A percentile compares a stretch with the other conserved stretches of the same genome.
These are phyloP conservation scores for Ceriagrion tenellum DNA, from an alignment of 2,888 invertebrate genomes.

Conservation along the genomic window DNA sequence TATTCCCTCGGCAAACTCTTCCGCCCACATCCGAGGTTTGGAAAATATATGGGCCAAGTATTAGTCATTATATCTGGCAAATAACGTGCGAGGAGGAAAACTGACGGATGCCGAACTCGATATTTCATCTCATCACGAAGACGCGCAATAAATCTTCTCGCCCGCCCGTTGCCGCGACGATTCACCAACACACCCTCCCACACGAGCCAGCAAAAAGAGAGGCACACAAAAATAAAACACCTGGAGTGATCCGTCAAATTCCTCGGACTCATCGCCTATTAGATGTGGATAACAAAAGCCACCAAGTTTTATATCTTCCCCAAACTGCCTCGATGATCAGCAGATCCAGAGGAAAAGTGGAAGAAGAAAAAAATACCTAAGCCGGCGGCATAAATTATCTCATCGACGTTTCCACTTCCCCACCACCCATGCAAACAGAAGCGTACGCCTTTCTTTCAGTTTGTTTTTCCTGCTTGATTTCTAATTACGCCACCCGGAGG, in stretches of 20 bases:
- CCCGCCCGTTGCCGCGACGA: neutral
- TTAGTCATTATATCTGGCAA: slow-evolving; percentile 9
- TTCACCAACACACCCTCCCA: neutral
- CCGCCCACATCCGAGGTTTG: neutral
- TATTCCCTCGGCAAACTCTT: neutral
- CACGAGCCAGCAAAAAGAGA: neutral
- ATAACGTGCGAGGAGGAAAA: neutral
- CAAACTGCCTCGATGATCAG: neutral
- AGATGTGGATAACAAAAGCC: neutral
- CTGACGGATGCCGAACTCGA: neutral
- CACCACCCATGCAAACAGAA: neutral
- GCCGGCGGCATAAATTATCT: neutral
- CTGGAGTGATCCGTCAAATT: neutral
- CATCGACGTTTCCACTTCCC: neutral
- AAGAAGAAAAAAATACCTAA: neutral
- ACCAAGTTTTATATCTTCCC: neutral
- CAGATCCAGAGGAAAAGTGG: neutral
- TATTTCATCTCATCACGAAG: neutral
- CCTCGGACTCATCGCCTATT: neutral
- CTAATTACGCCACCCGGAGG: neutral
- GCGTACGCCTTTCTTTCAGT: neutral
- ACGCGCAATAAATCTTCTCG: neutral
- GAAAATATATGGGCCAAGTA: neutral
- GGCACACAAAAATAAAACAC: neutral
- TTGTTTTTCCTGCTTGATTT: neutral